Evolutionary conservation across 2,113 vertebrate genomes (phyloP).

Genomic region (Cyanoderma ruficeps): DNA sequence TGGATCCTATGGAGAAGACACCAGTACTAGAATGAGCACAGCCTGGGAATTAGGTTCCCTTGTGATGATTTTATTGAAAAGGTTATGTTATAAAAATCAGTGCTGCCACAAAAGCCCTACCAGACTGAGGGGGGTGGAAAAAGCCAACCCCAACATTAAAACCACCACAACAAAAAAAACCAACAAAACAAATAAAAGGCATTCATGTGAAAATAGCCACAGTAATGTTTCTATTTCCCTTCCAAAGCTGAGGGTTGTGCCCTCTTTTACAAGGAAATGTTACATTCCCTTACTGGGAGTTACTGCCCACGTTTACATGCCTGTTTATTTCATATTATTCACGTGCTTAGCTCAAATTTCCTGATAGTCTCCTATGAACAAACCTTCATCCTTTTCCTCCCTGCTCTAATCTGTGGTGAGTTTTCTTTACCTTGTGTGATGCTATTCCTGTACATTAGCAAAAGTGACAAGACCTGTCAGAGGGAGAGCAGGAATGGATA

Average conservation of each 20-base stretch:
- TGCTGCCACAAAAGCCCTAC: neutral
- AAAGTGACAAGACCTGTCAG: neutral
- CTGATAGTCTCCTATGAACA: neutral
- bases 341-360: neutral
- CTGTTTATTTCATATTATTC: neutral
- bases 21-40: neutral
- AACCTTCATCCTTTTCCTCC: neutral
- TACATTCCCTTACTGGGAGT: neutral
- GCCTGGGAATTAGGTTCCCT: neutral
- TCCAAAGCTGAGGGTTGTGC: neutral
- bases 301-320: neutral
- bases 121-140: neutral
- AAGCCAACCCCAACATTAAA: neutral
- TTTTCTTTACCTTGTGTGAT: neutral
- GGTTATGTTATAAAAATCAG: neutral
- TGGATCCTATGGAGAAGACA: neutral
- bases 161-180: neutral
- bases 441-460: fast-evolving
- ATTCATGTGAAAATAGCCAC: neutral
- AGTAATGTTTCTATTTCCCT: neutral
- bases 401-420: neutral
- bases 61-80: neutral
- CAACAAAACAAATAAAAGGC: neutral
- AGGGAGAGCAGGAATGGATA: neutral
- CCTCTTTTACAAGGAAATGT: neutral